A percentile compares a stretch with the other conserved stretches of the same genome.
Evolutionary conservation across 2,113 vertebrate genomes (phyloP).

Genomic region (Ctenodactylus gundi): DNA sequence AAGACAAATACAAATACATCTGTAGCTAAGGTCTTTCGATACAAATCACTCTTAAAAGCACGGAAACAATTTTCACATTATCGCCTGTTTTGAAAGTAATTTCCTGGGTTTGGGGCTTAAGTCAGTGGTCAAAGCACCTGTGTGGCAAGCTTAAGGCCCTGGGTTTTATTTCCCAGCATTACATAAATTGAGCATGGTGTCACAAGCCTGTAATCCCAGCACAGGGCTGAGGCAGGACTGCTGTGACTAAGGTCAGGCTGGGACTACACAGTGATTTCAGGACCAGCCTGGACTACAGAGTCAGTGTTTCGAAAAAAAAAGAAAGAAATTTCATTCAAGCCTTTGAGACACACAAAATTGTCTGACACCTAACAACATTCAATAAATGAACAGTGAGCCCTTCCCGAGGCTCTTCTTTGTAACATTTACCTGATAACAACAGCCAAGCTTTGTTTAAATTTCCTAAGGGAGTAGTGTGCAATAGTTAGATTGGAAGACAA

Average conservation of each 20-base stretch:
- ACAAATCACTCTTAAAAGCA: background rate
- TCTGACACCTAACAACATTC: background rate
- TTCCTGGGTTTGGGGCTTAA: too few species aligned
- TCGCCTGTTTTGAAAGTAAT: background rate
- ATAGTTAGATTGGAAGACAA: background rate
- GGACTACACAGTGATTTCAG: too few species aligned
- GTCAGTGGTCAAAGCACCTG: too few species aligned
- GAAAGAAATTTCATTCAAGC: slow-evolving; percentile 13
- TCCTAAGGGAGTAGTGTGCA: background rate
- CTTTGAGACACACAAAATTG: background rate
- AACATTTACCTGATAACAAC: background rate
- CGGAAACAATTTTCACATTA: background rate
- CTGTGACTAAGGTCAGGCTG: background rate
- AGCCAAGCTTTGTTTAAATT: slow-evolving; percentile 10
- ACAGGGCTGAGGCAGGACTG: background rate
- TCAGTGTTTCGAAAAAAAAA: too few species aligned
- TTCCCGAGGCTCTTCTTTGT: background rate
- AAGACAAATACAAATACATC: background rate
- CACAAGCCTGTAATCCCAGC: too few species aligned
- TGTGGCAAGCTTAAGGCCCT: too few species aligned
- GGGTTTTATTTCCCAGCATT: too few species aligned
- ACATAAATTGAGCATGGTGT: too few species aligned
- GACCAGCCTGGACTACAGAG: too few species aligned
- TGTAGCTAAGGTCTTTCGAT: background rate
- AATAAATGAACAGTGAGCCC: background rate